A percentile compares a stretch with the other conserved stretches of the same genome.
These are phyloP conservation scores for Hydrolagus colliei DNA, from an alignment of 2,797 vertebrate species.

Conservation along the genomic window DNA sequence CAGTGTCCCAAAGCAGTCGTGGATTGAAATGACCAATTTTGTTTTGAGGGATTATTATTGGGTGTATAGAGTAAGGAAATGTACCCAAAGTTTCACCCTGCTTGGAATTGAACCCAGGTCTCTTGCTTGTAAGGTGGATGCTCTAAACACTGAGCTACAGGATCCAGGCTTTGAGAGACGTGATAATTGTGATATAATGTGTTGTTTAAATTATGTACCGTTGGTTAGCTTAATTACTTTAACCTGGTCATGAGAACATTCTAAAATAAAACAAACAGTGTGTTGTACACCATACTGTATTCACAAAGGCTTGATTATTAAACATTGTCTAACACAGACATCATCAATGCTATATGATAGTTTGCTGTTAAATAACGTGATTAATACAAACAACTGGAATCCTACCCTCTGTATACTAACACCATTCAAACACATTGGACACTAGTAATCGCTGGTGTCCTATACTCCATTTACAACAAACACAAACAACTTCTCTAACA, in stretches of 20 bases:
- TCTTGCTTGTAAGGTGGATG: no score
- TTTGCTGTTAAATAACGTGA: background rate
- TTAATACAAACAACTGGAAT: background rate
- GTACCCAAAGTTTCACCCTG: no score
- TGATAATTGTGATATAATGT: background rate
- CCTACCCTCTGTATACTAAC: background rate
- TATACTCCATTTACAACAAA: background rate
- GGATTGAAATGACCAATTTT: no score
- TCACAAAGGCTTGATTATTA: no score
- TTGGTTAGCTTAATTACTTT: background rate
- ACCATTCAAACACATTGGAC: background rate
- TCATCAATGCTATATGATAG: no score
- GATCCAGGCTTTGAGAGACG: no score
- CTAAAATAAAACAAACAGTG: no score
- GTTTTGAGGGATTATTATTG: no score
- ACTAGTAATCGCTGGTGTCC: background rate
- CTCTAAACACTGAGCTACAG: no score
- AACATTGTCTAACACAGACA: background rate
- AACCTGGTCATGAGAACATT: background rate
- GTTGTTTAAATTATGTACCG: background rate
- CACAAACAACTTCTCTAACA: background rate
- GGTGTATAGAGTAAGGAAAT: no score
- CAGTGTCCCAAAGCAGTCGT: no score
- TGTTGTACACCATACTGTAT: background rate
- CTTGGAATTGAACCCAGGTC: no score